phyloP scores from a whole-genome alignment of 2,797 vertebrate genomes.

The Molothrus ater region DNA sequence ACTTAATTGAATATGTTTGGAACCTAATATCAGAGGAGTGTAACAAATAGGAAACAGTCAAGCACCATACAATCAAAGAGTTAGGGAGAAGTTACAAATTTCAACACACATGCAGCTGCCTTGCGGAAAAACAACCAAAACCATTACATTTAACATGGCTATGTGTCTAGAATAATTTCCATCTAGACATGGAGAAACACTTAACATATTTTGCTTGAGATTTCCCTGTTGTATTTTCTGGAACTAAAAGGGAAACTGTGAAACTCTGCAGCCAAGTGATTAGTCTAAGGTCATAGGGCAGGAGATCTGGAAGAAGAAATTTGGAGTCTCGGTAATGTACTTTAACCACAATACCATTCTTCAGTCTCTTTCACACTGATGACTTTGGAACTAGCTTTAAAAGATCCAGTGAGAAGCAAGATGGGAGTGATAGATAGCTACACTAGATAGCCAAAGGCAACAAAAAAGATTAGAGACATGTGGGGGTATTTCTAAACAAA shows the following conservation, averaged over 20 bases:
- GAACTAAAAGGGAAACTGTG: background rate
- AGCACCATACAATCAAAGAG: background rate
- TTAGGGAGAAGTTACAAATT: constrained; percentile 13
- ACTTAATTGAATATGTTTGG: constrained; percentile 48
- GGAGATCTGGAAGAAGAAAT: background rate
- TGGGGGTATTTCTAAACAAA: constrained; percentile 65
- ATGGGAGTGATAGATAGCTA: constrained; percentile 60
- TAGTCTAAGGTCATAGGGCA: background rate
- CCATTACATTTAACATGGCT: background rate
- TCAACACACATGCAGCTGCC: background rate
- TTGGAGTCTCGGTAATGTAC: background rate
- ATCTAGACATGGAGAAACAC: background rate
- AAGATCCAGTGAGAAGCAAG: constrained; percentile 51
- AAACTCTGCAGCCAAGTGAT: background rate
- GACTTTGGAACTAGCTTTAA: constrained; percentile 67
- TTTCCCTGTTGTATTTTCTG: background rate
- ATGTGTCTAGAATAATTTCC: background rate
- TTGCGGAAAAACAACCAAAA: background rate
- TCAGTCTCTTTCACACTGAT: constrained; percentile 49
- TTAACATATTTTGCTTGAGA: background rate
- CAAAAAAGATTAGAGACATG: constrained; percentile 60
- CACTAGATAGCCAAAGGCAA: constrained; percentile 47
- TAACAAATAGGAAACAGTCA: constrained; percentile 48
- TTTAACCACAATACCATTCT: constrained; percentile 17
- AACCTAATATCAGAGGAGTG: constrained; percentile 23